These are phyloP conservation scores for Sebastes vulpes DNA, from an alignment of 2,797 vertebrate genomes.

Conservation along the genomic window DNA sequence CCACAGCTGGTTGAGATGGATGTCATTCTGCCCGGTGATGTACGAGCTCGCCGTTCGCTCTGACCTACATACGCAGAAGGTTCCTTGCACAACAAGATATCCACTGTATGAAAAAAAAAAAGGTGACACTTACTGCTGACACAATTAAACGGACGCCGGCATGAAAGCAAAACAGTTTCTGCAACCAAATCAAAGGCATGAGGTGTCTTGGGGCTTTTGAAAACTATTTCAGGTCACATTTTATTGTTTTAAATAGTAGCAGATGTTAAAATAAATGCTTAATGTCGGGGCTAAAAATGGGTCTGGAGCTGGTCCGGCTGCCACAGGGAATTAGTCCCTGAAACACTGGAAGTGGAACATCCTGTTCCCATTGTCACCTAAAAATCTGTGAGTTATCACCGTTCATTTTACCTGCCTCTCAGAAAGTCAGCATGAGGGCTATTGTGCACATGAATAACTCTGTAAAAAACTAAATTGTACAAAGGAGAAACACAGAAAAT, in stretches of 20 bases:
- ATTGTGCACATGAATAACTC: not conserved
- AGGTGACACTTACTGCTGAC: conserved; percentile 51
- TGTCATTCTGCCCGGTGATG: conserved; percentile 27
- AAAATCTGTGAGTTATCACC: conserved; percentile 16
- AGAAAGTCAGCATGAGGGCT: not conserved
- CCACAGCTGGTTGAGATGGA: conserved; percentile 36
- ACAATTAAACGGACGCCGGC: conserved; percentile 13
- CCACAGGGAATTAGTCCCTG: conserved; percentile 51
- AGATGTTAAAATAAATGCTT: conserved; percentile 38
- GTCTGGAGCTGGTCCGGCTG: conserved; percentile 28
- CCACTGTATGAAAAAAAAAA: conserved; percentile 16
- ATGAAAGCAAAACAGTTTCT: conserved; percentile 26
- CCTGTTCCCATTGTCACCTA: conserved; percentile 55
- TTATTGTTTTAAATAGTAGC: conserved; percentile 45
- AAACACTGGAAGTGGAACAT: conserved; percentile 53
- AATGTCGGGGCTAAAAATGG: conserved; percentile 39
- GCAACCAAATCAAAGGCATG: conserved; percentile 22
- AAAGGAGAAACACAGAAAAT: not conserved
- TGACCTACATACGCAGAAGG: conserved; percentile 68
- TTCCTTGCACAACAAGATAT: conserved; percentile 36
- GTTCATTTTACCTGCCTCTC: conserved; percentile 21
- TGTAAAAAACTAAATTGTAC: not conserved
- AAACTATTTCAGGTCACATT: conserved; percentile 20
- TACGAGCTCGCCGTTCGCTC: conserved; percentile 12
- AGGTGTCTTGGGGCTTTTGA: not conserved